Conservation (phyloP, 2,888 invertebrate genomes). For the Phortica magna region DNA sequence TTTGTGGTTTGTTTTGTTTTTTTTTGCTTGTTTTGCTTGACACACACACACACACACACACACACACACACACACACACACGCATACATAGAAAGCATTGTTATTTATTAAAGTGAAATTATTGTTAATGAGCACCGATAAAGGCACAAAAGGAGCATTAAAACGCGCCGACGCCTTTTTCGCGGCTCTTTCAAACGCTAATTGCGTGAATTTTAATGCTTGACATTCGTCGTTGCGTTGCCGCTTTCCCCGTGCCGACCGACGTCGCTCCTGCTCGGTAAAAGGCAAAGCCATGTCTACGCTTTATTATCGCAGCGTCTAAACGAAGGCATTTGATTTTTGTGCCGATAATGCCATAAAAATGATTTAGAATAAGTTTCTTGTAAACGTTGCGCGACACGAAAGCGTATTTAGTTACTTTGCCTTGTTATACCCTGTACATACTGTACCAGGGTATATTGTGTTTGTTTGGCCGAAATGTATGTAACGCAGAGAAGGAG, state of each 20-base stretch:
- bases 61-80: too few species aligned
- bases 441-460: too few species aligned
- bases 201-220: constrained; percentile 63
- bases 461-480: too few species aligned
- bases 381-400: constrained; percentile 31
- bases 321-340: constrained; percentile 71
- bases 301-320: constrained; percentile 65
- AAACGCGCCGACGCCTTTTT: constrained; percentile 61
- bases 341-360: constrained; percentile 65
- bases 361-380: constrained; percentile 60
- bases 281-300: background rate
- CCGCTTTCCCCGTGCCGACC: too few species aligned
- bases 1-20: constrained; percentile 33
- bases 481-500: too few species aligned
- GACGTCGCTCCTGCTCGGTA: too few species aligned
- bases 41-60: too few species aligned
- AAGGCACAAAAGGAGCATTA: constrained; percentile 9
- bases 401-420: constrained; percentile 14
- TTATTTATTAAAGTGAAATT: constrained; percentile 72
- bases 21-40: too few species aligned
- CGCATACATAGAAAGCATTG: constrained; percentile 56
- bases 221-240: too few species aligned
- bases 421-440: too few species aligned
- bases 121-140: constrained; percentile 66
- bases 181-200: constrained; percentile 51